Percentiles rank a stretch among this genome's conserved stretches.
phyloP scores from a whole-genome alignment of 1,140 invertebrate species.

The Euborellia annulipes region DNA sequence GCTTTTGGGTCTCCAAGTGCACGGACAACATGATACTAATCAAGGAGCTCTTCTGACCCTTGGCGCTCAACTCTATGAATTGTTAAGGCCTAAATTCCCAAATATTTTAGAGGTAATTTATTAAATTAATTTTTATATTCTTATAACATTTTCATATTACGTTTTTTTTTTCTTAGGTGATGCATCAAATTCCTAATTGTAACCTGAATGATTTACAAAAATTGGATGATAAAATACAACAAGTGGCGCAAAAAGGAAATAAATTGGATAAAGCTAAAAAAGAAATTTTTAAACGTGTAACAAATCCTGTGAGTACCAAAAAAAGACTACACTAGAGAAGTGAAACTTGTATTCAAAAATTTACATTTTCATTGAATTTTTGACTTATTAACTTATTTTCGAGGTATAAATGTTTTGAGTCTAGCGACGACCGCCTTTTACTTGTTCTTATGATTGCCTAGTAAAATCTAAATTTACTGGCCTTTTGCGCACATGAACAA shows the following conservation, averaged over 20 bases:
- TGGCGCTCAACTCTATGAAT: slow-evolving; percentile 64
- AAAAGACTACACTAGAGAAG: too few species aligned
- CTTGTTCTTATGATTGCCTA: slow-evolving; percentile 1
- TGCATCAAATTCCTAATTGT: slow-evolving; percentile 60
- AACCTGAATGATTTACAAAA: slow-evolving; percentile 59
- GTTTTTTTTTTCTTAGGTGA: slow-evolving; percentile 28
- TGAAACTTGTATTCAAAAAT: too few species aligned
- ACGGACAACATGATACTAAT: slow-evolving; percentile 74
- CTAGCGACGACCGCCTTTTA: too few species aligned
- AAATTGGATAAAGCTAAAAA: slow-evolving; percentile 79
- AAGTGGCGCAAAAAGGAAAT: slow-evolving; percentile 47
- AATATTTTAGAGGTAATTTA: slow-evolving; percentile 34
- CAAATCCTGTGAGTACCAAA: slow-evolving; percentile 52
- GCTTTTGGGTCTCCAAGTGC: slow-evolving; percentile 54
- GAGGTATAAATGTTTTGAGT: too few species aligned
- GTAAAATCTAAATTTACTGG: background rate
- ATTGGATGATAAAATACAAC: slow-evolving; percentile 67
- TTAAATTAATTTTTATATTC: background rate
- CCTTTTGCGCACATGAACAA: too few species aligned
- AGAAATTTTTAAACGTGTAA: slow-evolving; percentile 78
- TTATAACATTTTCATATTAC: background rate
- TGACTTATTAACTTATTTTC: too few species aligned
- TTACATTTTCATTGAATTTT: too few species aligned
- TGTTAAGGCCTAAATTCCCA: slow-evolving; percentile 55
- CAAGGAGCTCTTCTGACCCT: slow-evolving; percentile 39